Evolutionary conservation across 2,888 invertebrate species (phyloP).

Genomic region (Dynastes grantii): DNA sequence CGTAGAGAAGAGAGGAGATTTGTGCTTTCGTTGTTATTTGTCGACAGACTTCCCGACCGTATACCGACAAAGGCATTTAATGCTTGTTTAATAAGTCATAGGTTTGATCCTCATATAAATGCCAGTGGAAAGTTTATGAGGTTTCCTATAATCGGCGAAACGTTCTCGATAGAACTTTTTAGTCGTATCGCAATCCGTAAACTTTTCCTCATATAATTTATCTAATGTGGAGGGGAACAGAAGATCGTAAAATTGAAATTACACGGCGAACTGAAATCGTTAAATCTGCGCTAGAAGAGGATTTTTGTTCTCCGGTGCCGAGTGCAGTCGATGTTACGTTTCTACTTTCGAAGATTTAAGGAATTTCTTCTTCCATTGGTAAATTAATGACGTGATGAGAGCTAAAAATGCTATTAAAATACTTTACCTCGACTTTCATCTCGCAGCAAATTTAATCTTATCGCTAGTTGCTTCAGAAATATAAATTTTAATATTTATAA

Average conservation of each 20-base stretch:
- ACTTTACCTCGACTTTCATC: neutral
- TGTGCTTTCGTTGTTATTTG: conserved; percentile 29
- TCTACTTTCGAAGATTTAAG: conserved; percentile 29
- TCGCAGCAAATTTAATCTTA: neutral
- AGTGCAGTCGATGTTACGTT: conserved; percentile 27
- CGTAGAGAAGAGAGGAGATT: conserved; percentile 24
- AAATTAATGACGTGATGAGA: conserved; percentile 18
- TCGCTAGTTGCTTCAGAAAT: neutral
- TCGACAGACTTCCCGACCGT: conserved; percentile 15
- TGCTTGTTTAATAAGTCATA: conserved; percentile 60
- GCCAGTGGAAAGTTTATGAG: conserved; percentile 52
- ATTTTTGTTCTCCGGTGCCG: conserved; percentile 23
- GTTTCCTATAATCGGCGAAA: conserved; percentile 49
- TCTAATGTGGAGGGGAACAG: conserved; percentile 23
- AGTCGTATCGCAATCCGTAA: conserved; percentile 40
- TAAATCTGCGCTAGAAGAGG: conserved; percentile 34
- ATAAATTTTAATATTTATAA: conserved; percentile 18
- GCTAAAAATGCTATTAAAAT: conserved; percentile 25
- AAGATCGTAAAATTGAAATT: conserved; percentile 44
- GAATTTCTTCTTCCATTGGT: conserved; percentile 6
- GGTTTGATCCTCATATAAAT: conserved; percentile 56
- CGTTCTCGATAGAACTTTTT: conserved; percentile 40
- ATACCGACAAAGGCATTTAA: conserved; percentile 57
- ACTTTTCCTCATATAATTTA: conserved; percentile 37
- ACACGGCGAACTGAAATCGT: conserved; percentile 36